Percentiles rank a stretch among this genome's conserved stretches.
Evolutionary conservation across 1,140 invertebrate genomes (phyloP).

Genomic region (Drosophila erecta): DNA sequence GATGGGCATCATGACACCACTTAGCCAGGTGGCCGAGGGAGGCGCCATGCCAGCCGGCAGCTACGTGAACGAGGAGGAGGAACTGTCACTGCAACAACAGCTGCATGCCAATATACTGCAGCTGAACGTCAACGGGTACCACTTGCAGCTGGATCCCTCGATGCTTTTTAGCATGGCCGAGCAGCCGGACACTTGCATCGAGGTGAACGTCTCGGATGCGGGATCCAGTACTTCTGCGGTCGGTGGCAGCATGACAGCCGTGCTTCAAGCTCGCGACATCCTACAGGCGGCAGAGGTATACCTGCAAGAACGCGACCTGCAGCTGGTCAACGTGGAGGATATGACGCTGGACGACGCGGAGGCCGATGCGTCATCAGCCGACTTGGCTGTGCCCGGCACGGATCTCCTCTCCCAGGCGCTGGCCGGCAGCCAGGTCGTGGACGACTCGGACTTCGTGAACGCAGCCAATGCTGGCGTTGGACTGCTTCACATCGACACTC

Average conservation of each 20-base stretch:
- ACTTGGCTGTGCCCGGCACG: conserved; percentile 9
- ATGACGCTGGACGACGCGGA: conserved; percentile 40
- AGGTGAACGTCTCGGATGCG: conserved; percentile 40
- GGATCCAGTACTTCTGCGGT: conserved; percentile 29
- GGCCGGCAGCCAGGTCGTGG: conserved; percentile 70
- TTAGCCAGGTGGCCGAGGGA: conserved; percentile 50
- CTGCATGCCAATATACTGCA: conserved; percentile 52
- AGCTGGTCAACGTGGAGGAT: conserved; percentile 64
- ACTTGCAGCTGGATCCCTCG: conserved; percentile 59
- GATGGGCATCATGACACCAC: conserved; percentile 50
- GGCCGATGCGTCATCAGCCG: background rate
- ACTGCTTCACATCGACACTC: conserved; percentile 69
- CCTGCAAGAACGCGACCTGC: conserved; percentile 64
- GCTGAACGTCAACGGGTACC: conserved; percentile 57
- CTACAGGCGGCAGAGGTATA: conserved; percentile 64
- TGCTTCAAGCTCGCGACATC: conserved; percentile 56
- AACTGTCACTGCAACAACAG: conserved; percentile 37
- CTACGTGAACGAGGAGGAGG: conserved; percentile 16
- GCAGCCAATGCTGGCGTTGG: conserved; percentile 49
- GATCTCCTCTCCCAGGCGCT: conserved; percentile 91
- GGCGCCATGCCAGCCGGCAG: background rate
- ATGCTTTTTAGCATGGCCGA: conserved; percentile 63
- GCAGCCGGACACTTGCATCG: conserved; percentile 56
- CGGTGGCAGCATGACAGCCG: conserved; percentile 17
- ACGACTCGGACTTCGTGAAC: conserved; percentile 27